Conservation (phyloP, 2,797 vertebrate species). For the Alcedo atthis region DNA sequence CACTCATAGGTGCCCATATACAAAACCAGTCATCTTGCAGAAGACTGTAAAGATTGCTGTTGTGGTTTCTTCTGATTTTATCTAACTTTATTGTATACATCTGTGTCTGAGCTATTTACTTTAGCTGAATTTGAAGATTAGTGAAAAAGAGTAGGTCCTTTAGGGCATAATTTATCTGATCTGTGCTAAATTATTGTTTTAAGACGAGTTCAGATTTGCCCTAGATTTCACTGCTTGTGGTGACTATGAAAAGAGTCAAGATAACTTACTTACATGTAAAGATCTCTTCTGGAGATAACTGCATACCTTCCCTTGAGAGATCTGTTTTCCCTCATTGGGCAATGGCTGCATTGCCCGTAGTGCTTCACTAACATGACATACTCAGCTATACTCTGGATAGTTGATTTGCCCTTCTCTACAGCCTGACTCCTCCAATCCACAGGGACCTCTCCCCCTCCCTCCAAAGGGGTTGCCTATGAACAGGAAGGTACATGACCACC, state of each 20-base stretch:
- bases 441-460: neutral
- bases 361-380: neutral
- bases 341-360: neutral
- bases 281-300: neutral
- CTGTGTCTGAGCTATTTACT: neutral
- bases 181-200: neutral
- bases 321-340: neutral
- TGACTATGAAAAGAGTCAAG: neutral
- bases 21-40: neutral
- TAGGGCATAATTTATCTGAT: neutral
- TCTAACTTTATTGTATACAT: neutral
- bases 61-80: neutral
- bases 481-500: constrained; percentile 45
- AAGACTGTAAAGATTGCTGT: neutral
- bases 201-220: neutral
- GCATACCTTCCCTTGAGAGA: neutral
- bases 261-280: neutral
- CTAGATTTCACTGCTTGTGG: neutral
- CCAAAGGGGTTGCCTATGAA: neutral
- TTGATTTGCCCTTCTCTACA: neutral
- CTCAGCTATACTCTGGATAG: neutral
- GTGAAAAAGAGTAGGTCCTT: neutral
- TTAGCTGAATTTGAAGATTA: neutral
- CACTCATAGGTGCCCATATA: neutral
- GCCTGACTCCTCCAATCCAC: neutral